Evolutionary conservation across 1,140 invertebrate genomes (phyloP).

Genomic region (Drosophila serrata): DNA sequence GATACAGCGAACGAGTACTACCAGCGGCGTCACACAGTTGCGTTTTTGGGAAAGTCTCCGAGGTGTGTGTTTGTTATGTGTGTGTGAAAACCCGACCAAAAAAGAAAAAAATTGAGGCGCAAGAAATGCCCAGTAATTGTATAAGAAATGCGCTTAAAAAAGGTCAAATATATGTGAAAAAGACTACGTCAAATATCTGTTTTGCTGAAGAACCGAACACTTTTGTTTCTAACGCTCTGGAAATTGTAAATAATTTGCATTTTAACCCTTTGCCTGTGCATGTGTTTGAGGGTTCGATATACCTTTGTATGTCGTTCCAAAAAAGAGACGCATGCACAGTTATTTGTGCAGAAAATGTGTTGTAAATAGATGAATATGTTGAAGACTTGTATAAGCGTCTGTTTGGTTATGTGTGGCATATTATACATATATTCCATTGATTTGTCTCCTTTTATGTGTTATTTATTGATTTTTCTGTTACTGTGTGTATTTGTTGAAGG

Average conservation of each 20-base stretch:
- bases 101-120: constrained; percentile 30
- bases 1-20: neutral
- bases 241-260: neutral
- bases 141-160: constrained; percentile 35
- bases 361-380: neutral
- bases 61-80: constrained; percentile 29
- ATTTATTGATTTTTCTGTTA: constrained; percentile 1
- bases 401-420: neutral
- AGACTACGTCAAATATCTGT: no score
- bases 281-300: neutral
- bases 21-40: constrained; percentile 1
- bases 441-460: neutral
- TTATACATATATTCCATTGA: neutral
- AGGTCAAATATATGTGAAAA: constrained; percentile 9
- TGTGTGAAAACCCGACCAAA: constrained; percentile 18
- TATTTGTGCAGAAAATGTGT: constrained; percentile 5
- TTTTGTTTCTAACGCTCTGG: neutral
- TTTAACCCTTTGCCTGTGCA: neutral
- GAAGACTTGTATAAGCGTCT: neutral
- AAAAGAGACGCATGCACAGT: constrained; percentile 17
- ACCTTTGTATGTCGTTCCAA: constrained; percentile 2
- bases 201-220: neutral
- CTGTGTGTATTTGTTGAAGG: neutral
- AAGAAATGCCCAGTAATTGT: constrained; percentile 39
- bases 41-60: constrained; percentile 21